Evolutionary conservation across 2,113 vertebrate genomes (phyloP), one percentile per base, ranked within the genome.

Genomic region (Trogon surrucura): DNA sequence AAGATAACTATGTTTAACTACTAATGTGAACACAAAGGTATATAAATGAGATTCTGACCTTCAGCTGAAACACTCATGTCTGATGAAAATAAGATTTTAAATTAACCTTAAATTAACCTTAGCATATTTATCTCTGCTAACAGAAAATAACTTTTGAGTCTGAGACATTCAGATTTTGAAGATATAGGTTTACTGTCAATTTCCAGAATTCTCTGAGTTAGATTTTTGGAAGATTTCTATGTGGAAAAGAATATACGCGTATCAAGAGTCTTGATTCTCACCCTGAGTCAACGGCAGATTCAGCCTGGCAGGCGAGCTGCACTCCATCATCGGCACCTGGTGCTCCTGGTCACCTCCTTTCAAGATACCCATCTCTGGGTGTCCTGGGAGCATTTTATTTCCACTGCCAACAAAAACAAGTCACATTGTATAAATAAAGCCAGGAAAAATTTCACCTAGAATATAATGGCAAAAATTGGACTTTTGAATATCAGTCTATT

Each of bases 241-340:
- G 32, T 74, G 47, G 19, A 82, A 85, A 79, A 79, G 20, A 79
- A 85, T 14, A 73, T 9, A 56, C 18, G 19, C 1, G 6, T 11
- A 32, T 23, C 22, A 80, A 75, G 26, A 61, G 17, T 73, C 44
- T 92, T 65, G 64, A 61, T 29, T 58, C 90, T 97, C 80, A 98
- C 97, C 97, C 88, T 97, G 97, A 96, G 94, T 71, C 66, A 92
- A 53, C 0, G 97, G 97, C 65, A 97, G 93, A 72, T 82, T 95
- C 88, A 93, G 62, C 27, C 61, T 94, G 53, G 80, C 71, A 74
- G 50, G 84, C 2, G 88, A 87, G 80, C 78, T 70, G 48, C 15
- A 69, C 50, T 87, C 93, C 77, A 81, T 72, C 51, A 69, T 8
- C 0, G 41, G 82, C 62, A 86, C 11, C 21, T 73, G 94, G 17